These are phyloP conservation scores for Periphyllus acericola DNA, from an alignment of 2,888 invertebrate genomes.

Conservation along the genomic window DNA sequence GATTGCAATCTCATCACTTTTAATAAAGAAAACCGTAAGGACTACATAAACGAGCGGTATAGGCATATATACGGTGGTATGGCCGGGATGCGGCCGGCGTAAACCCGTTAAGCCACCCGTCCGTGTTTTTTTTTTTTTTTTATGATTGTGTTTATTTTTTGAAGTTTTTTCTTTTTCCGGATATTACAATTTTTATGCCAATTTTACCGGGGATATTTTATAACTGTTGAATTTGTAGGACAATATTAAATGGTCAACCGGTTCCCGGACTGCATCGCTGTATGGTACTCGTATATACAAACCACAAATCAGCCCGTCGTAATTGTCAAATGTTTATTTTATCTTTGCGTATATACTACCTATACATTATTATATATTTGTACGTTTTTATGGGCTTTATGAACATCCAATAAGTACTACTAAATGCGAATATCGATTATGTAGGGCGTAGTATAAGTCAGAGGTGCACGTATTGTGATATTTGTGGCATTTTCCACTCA, in stretches of 20 bases:
- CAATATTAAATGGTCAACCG: slow-evolving; percentile 43
- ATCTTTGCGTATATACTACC: background rate
- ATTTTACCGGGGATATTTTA: slow-evolving; percentile 30
- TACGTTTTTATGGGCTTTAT: background rate
- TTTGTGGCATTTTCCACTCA: background rate
- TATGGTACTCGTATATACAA: background rate
- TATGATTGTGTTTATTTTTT: slow-evolving; percentile 42
- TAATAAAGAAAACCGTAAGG: slow-evolving; percentile 30
- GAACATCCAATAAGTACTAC: background rate
- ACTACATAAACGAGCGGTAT: background rate
- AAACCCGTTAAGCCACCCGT: slow-evolving; percentile 28
- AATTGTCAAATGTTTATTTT: slow-evolving; percentile 50
- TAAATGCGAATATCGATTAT: background rate
- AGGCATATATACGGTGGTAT: background rate
- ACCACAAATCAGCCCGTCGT: slow-evolving; percentile 36
- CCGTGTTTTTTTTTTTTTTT: background rate
- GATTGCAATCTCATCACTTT: slow-evolving; percentile 18
- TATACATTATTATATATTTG: background rate
- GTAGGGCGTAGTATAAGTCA: background rate
- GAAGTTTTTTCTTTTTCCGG: slow-evolving; percentile 34
- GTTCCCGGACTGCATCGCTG: slow-evolving; percentile 1
- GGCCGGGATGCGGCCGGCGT: background rate
- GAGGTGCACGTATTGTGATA: background rate
- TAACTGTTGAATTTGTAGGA: slow-evolving; percentile 43
- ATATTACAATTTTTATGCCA: slow-evolving; percentile 50